Evolutionary conservation across 2,113 vertebrate species (phyloP).

Genomic region (Neogobius melanostomus): DNA sequence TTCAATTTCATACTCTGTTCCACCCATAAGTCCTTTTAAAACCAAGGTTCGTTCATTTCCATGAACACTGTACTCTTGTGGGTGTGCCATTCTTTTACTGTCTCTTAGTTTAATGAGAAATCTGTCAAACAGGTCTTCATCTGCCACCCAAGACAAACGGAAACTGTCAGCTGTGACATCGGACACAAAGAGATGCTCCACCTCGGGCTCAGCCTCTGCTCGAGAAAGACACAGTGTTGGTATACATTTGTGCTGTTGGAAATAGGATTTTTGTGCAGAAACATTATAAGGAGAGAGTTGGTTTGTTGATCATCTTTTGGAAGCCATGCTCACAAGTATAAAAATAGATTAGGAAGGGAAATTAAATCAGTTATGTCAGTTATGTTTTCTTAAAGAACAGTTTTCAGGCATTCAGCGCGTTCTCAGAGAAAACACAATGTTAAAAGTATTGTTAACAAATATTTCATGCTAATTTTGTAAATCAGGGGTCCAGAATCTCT

Average conservation of each 20-base stretch:
- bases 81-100: conserved; percentile 82
- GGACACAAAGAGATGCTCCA: conserved; percentile 93
- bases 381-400: background rate
- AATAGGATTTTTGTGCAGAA: conserved; percentile 23
- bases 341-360: conserved; percentile 4
- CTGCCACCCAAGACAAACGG: conserved; percentile 90
- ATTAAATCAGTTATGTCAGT: background rate
- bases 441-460: conserved; percentile 42
- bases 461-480: conserved; percentile 55
- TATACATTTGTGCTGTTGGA: conserved; percentile 3
- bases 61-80: conserved; percentile 79
- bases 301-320: conserved; percentile 11
- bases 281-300: conserved; percentile 11
- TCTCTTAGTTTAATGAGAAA: conserved; percentile 95
- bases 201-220: conserved; percentile 92
- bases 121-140: conserved; percentile 88
- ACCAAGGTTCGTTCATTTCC: conserved; percentile 84
- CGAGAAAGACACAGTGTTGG: conserved; percentile 60
- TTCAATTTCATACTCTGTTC: conserved; percentile 91
- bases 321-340: conserved; percentile 47
- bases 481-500: no score
- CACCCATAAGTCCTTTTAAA: conserved; percentile 85
- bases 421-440: conserved; percentile 41
- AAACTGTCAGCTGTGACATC: conserved; percentile 86
- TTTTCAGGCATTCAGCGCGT: conserved; percentile 46